phyloP scores from a whole-genome alignment of 1,140 invertebrate species.

The Heliothis subflexa region DNA sequence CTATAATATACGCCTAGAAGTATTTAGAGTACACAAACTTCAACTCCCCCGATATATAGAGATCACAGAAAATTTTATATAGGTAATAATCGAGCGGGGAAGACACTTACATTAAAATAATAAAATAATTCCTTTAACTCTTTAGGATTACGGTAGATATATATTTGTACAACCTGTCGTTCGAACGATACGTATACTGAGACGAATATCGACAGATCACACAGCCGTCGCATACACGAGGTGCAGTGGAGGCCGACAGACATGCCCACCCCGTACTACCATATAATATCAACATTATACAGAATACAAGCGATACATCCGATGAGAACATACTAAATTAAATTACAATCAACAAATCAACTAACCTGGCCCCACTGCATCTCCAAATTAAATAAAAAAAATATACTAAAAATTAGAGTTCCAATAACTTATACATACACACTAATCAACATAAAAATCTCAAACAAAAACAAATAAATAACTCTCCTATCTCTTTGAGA shows the following conservation, averaged over 20 bases:
- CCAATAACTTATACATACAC: slow-evolving; percentile 43
- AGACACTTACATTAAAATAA: slow-evolving; percentile 24
- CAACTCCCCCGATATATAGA: slow-evolving; percentile 19
- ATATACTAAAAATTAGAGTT: slow-evolving; percentile 39
- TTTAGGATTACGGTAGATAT: slow-evolving; percentile 29
- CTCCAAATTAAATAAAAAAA: slow-evolving; percentile 15
- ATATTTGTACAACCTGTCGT: slow-evolving; percentile 35
- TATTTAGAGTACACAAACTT: slow-evolving; percentile 14
- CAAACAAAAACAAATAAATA: slow-evolving; percentile 53
- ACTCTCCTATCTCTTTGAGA: slow-evolving; percentile 46
- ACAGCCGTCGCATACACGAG: slow-evolving; percentile 26
- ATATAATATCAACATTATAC: background rate
- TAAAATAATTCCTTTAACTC: slow-evolving; percentile 10
- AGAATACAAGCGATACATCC: background rate
- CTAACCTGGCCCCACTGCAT: slow-evolving; percentile 6
- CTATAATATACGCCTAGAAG: slow-evolving; percentile 9
- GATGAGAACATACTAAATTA: slow-evolving; percentile 4
- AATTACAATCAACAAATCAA: background rate
- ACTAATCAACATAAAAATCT: slow-evolving; percentile 52
- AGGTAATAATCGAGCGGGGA: slow-evolving; percentile 27
- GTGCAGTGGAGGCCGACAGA: background rate
- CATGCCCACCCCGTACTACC: background rate
- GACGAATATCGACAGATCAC: slow-evolving; percentile 16
- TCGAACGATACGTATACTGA: slow-evolving; percentile 6
- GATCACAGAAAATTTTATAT: slow-evolving; percentile 35